Evolutionary conservation across 92 coral and sea anemone genomes (phyloP).

Genomic region (Epizoanthus illoricatus): DNA sequence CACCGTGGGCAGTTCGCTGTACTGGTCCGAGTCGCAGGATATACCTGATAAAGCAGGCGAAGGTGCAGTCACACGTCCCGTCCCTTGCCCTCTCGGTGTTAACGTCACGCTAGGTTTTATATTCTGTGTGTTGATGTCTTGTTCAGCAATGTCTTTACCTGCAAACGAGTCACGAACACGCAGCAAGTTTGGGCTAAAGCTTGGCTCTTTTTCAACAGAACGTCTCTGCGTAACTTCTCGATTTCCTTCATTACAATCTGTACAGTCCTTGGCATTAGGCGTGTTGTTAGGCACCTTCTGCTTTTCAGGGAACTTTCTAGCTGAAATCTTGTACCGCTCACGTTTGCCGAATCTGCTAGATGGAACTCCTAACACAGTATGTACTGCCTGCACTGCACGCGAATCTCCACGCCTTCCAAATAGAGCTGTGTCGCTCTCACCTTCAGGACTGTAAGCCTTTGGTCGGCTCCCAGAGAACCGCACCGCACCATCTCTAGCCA

Average conservation of each 20-base stretch:
- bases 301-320: background rate
- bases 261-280: background rate
- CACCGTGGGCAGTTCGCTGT: conserved; percentile 83
- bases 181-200: background rate
- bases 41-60: conserved; percentile 81
- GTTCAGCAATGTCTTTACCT: conserved; percentile 1
- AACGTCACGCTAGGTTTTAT: background rate
- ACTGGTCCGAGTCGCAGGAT: conserved; percentile 75
- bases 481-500: background rate
- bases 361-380: background rate
- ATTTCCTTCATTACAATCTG: background rate
- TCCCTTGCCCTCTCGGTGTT: background rate
- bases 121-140: background rate
- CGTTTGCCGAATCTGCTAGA: background rate
- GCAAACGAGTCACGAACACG: background rate
- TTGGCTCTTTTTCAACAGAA: background rate
- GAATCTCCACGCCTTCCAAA: conserved; percentile 47
- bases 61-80: conserved; percentile 9
- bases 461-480: conserved; percentile 57
- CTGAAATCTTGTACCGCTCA: background rate
- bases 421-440: conserved; percentile 76
- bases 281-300: background rate
- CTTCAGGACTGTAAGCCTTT: conserved; percentile 84
- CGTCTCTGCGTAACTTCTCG: background rate
- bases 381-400: conserved; percentile 8